These are phyloP conservation scores for Elachura formosa DNA, from an alignment of 2,113 vertebrate species.

Conservation along the genomic window DNA sequence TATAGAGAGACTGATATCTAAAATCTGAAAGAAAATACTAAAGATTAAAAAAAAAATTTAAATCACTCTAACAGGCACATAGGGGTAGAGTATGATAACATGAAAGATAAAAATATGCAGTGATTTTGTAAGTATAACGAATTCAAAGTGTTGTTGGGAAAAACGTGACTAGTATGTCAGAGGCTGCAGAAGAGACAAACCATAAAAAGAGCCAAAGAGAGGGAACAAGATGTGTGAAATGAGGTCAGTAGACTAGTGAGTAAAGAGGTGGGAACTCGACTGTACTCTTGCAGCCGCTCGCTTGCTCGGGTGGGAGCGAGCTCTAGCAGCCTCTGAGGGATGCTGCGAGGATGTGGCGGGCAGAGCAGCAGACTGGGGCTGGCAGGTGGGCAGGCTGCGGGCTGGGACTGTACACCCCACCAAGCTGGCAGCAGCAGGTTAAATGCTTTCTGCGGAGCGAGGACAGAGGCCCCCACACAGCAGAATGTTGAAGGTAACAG, in stretches of 20 bases:
- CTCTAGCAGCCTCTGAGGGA: fast-evolving
- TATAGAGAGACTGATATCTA: not conserved
- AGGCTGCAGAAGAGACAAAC: not conserved
- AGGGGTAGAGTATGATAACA: not conserved
- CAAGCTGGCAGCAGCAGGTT: not conserved
- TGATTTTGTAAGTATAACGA: fast-evolving
- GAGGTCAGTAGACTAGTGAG: not conserved
- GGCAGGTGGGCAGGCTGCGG: not conserved
- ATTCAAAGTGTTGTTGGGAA: not conserved
- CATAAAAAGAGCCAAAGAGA: not conserved
- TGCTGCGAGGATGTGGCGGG: not conserved
- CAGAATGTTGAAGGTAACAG: not conserved
- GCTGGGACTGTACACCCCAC: not conserved
- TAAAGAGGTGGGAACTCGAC: not conserved
- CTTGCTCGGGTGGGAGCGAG: fast-evolving
- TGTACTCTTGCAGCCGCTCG: not conserved
- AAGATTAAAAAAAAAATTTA: not conserved
- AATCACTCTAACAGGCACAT: not conserved
- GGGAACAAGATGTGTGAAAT: not conserved
- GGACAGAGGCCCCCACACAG: not conserved
- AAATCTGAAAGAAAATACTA: not conserved
- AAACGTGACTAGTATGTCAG: not conserved
- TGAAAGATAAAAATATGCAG: not conserved
- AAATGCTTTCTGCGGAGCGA: not conserved
- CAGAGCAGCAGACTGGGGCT: fast-evolving